Conservation (phyloP, 2,888 invertebrate species). For the Tinea trinotella region DNA sequence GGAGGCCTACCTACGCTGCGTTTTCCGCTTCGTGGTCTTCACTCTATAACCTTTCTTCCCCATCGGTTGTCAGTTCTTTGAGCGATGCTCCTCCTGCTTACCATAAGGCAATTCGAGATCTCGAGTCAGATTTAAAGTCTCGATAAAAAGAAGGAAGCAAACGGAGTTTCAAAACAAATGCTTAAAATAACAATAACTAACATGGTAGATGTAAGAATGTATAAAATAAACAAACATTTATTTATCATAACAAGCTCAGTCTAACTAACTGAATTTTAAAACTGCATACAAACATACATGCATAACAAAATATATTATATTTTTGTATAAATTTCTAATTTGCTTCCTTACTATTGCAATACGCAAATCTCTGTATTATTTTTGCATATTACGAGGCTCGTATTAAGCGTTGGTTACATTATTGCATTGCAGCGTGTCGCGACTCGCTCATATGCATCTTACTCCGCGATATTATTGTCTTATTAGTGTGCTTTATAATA, state of each 20-base stretch:
- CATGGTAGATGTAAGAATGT: background rate
- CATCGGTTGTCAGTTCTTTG: too few relatives aligned
- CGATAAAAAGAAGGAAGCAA: background rate
- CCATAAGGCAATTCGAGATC: too few relatives aligned
- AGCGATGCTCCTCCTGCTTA: too few relatives aligned
- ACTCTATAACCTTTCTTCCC: too few relatives aligned
- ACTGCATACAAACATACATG: background rate
- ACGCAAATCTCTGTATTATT: conserved; percentile 30
- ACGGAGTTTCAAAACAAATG: background rate
- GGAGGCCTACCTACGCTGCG: too few relatives aligned
- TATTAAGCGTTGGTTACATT: conserved; percentile 19
- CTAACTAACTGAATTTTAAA: conserved; percentile 6
- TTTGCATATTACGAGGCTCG: conserved; percentile 50
- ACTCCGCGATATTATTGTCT: too few relatives aligned
- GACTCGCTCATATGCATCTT: too few relatives aligned
- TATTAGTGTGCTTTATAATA: too few relatives aligned
- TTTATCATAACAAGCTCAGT: conserved; percentile 5
- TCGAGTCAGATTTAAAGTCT: too few relatives aligned
- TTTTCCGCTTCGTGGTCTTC: too few relatives aligned
- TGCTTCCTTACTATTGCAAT: conserved; percentile 49
- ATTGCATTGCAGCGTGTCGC: too few relatives aligned
- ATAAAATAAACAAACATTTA: background rate
- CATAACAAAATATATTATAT: conserved; percentile 24
- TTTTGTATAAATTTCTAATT: conserved; percentile 64
- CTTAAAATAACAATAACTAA: conserved; percentile 7